Conservation (phyloP, 2,113 vertebrate genomes). For the Protobothrops flavoviridis region DNA sequence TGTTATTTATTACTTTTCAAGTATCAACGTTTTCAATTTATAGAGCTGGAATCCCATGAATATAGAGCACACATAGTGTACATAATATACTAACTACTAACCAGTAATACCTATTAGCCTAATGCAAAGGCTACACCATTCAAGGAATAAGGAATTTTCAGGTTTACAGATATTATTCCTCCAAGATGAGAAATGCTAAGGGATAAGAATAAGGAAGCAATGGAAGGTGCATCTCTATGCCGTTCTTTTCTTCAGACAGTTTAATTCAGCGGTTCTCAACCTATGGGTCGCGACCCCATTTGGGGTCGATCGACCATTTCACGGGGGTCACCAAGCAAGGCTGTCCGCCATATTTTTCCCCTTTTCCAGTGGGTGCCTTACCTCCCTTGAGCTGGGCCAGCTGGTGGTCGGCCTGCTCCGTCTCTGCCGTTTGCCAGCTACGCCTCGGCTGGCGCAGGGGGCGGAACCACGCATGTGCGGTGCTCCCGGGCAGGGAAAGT, state of each 20-base stretch:
- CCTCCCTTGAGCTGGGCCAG: too few relatives aligned
- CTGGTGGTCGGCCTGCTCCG: too few relatives aligned
- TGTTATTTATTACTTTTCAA: not conserved
- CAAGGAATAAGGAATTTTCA: not conserved
- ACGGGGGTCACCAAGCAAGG: too few relatives aligned
- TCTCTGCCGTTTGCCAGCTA: too few relatives aligned
- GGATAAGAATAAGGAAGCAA: not conserved
- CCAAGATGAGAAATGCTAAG: not conserved
- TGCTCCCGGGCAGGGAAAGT: too few relatives aligned
- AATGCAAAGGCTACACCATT: not conserved
- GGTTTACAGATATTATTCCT: not conserved
- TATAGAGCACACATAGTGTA: slow-evolving; percentile 2
- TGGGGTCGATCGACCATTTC: too few relatives aligned
- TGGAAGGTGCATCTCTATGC: not conserved
- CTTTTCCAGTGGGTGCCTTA: too few relatives aligned
- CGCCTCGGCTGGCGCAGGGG: too few relatives aligned
- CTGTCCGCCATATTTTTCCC: too few relatives aligned
- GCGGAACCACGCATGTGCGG: too few relatives aligned
- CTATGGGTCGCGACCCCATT: too few relatives aligned
- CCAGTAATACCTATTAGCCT: not conserved
- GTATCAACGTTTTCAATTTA: not conserved
- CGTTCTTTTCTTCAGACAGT: not conserved
- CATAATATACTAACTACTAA: not conserved
- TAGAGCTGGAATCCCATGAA: not conserved
- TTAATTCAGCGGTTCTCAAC: too few relatives aligned